Conservation (phyloP, 2,797 vertebrate species). For the Scomberomorus guttatus region DNA sequence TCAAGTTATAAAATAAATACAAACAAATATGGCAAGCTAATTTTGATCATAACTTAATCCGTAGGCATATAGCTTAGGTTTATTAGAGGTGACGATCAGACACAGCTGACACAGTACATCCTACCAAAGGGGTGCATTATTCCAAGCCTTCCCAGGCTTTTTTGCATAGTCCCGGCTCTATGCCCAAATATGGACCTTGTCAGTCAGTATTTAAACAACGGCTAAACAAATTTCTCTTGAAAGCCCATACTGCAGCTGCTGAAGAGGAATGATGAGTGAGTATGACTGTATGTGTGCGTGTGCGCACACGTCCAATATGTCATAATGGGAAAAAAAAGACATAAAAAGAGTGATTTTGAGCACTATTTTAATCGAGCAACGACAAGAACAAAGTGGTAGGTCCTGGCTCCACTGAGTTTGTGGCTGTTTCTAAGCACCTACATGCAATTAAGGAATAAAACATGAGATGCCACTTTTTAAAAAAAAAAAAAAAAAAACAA, state of each 20-base stretch:
- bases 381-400: no score
- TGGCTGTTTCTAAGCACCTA: no score
- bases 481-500: no score
- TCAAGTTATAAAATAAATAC: neutral
- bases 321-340: neutral
- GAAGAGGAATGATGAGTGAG: neutral
- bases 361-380: no score
- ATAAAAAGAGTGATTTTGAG: no score
- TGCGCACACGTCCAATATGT: neutral
- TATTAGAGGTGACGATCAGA: neutral
- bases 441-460: no score
- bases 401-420: no score
- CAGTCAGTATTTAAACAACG: conserved; percentile 50
- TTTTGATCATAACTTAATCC: neutral
- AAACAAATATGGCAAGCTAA: neutral
- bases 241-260: neutral
- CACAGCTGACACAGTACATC: neutral
- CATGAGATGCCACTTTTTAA: no score
- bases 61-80: neutral
- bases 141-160: neutral
- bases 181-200: conserved; percentile 44
- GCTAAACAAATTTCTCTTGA: conserved; percentile 58
- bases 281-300: neutral
- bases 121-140: neutral
- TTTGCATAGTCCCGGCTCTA: conserved; percentile 59